Conservation (phyloP, 2,797 vertebrate genomes). For the Rhinatrema bivittatum region DNA sequence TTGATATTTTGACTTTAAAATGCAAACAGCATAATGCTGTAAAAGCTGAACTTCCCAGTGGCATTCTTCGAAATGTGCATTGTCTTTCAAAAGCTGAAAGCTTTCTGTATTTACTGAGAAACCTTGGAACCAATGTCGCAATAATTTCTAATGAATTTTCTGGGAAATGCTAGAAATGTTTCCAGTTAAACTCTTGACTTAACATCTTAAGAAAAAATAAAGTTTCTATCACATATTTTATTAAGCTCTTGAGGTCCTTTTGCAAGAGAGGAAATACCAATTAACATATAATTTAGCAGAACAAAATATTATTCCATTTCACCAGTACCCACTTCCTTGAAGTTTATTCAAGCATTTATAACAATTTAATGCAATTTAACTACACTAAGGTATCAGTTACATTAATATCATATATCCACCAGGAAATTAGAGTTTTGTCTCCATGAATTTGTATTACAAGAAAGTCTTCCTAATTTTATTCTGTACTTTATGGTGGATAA, state of each 20-base stretch:
- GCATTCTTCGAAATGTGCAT: not conserved
- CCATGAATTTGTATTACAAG: slow-evolving; percentile 70
- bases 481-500: slow-evolving; percentile 56
- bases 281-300: slow-evolving; percentile 75
- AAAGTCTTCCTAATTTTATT: slow-evolving; percentile 60
- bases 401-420: slow-evolving; percentile 72
- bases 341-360: slow-evolving; percentile 77
- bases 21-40: too few relatives aligned
- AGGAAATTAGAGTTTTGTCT: slow-evolving; percentile 75
- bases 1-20: too few relatives aligned
- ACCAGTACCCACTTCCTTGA: slow-evolving; percentile 70
- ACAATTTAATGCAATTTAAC: slow-evolving; percentile 77
- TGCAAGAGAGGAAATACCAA: slow-evolving; percentile 74
- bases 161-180: slow-evolving; percentile 54
- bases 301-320: slow-evolving; percentile 76
- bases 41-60: accelerated
- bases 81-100: slow-evolving; percentile 28
- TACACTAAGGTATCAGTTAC: slow-evolving; percentile 71
- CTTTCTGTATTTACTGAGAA: slow-evolving; percentile 38
- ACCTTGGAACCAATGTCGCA: slow-evolving; percentile 29
- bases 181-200: slow-evolving; percentile 55
- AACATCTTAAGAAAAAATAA: slow-evolving; percentile 49
- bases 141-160: slow-evolving; percentile 45
- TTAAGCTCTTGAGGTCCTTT: slow-evolving; percentile 71
- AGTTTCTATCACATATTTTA: slow-evolving; percentile 62